A percentile compares a stretch with the other conserved stretches of the same genome.
phyloP scores from a whole-genome alignment of 1,140 invertebrate species.

The Diabrotica virgifera region DNA sequence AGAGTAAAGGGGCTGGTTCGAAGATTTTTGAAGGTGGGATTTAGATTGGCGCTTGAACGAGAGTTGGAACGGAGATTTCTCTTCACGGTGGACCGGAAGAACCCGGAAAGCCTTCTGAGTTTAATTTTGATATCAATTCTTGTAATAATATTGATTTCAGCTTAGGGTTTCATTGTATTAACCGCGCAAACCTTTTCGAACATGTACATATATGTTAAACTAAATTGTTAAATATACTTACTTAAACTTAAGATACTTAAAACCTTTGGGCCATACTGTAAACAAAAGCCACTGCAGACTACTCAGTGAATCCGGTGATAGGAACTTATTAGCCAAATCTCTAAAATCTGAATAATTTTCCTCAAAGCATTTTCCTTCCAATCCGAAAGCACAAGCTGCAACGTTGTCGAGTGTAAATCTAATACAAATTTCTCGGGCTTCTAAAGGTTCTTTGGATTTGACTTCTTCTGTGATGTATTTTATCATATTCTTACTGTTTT shows the following conservation, averaged over 20 bases:
- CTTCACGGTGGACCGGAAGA: too few relatives aligned
- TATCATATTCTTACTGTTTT: constrained; percentile 35
- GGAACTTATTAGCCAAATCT: constrained; percentile 42
- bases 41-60: too few relatives aligned
- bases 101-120: too few relatives aligned
- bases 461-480: constrained; percentile 4
- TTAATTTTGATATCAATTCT: too few relatives aligned
- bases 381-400: constrained; percentile 51
- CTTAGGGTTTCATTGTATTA: too few relatives aligned
- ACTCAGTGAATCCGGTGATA: constrained; percentile 21
- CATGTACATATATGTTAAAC: too few relatives aligned
- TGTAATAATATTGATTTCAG: too few relatives aligned
- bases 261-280: constrained; percentile 27
- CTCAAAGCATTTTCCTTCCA: constrained; percentile 47
- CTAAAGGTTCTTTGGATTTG: constrained; percentile 18
- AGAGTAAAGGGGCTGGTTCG: too few relatives aligned
- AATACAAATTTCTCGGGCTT: constrained; percentile 44
- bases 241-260: constrained; percentile 33
- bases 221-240: constrained; percentile 24
- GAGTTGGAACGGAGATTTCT: too few relatives aligned
- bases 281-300: constrained; percentile 22
- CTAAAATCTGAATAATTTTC: constrained; percentile 49
- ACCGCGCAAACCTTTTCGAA: too few relatives aligned
- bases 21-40: too few relatives aligned
- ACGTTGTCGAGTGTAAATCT: constrained; percentile 53